Evolutionary conservation across 2,888 invertebrate genomes (phyloP).

Genomic region (Drosophila niveifrons): DNA sequence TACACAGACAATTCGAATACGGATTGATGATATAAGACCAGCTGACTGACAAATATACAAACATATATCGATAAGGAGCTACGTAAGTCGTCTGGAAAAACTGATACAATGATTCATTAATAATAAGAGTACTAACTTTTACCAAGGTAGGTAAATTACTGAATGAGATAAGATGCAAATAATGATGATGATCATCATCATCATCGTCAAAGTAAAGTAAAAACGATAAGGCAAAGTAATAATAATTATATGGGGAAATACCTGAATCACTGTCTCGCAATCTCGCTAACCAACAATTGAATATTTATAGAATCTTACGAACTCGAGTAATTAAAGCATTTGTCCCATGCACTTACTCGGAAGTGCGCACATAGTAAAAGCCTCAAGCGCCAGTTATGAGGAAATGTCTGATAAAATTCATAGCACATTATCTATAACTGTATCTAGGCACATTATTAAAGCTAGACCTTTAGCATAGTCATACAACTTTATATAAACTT

Average conservation of each 20-base stretch:
- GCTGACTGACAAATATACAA: slow-evolving; percentile 4
- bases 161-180: slow-evolving; percentile 43
- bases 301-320: slow-evolving; percentile 24
- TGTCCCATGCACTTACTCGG: slow-evolving; percentile 25
- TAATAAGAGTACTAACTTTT: slow-evolving; percentile 12
- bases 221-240: slow-evolving; percentile 36
- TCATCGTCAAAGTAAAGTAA: neutral
- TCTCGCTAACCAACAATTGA: slow-evolving; percentile 4
- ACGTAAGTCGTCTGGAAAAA: slow-evolving; percentile 11
- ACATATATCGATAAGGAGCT: slow-evolving; percentile 23
- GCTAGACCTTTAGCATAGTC: slow-evolving; percentile 21
- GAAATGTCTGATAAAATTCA: slow-evolving; percentile 27
- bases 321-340: slow-evolving; percentile 15
- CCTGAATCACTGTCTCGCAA: slow-evolving; percentile 19
- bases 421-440: slow-evolving; percentile 14
- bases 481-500: slow-evolving; percentile 19
- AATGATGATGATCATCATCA: slow-evolving; percentile 1
- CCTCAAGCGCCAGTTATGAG: slow-evolving; percentile 20
- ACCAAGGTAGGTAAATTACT: slow-evolving; percentile 10
- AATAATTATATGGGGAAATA: slow-evolving; percentile 15
- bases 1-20: slow-evolving; percentile 5
- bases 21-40: slow-evolving; percentile 51
- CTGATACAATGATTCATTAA: slow-evolving; percentile 46
- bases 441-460: neutral
- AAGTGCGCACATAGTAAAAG: slow-evolving; percentile 9